phyloP scores from a whole-genome alignment of 2,888 invertebrate species.

The Pimpla rufipes region DNA sequence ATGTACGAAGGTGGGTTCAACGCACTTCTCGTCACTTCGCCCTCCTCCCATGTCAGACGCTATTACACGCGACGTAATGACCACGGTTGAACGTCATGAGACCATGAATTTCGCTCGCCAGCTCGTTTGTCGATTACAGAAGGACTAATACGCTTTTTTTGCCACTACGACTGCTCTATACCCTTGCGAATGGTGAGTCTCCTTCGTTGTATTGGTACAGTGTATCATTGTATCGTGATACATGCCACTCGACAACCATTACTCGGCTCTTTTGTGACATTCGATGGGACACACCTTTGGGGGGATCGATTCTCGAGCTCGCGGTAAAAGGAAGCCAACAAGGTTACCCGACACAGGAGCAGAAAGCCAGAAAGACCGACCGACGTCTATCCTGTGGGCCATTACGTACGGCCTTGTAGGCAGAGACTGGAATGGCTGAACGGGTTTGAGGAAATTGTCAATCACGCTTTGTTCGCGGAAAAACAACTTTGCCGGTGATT shows the following conservation, averaged over 20 bases:
- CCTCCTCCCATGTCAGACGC: slow-evolving; percentile 55
- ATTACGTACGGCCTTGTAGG: slow-evolving; percentile 34
- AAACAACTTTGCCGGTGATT: neutral
- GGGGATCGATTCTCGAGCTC: slow-evolving; percentile 8
- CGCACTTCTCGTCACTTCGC: slow-evolving; percentile 52
- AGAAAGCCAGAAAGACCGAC: slow-evolving; percentile 31
- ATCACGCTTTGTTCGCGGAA: slow-evolving; percentile 25
- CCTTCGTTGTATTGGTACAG: no score
- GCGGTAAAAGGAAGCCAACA: slow-evolving; percentile 20
- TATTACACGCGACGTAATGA: slow-evolving; percentile 54
- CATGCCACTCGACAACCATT: neutral
- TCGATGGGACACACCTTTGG: slow-evolving; percentile 42
- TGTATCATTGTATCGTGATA: neutral
- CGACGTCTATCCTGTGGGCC: slow-evolving; percentile 5
- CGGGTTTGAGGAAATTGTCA: slow-evolving; percentile 45
- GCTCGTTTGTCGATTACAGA: slow-evolving; percentile 32
- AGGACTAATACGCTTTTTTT: slow-evolving; percentile 35
- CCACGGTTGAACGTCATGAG: slow-evolving; percentile 51
- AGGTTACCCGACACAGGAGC: slow-evolving; percentile 44
- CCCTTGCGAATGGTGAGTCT: no score
- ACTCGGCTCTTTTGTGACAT: slow-evolving; percentile 1
- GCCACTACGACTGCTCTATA: neutral
- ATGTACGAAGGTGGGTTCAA: slow-evolving; percentile 45
- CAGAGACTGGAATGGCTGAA: neutral
- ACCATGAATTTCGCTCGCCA: slow-evolving; percentile 57